These are phyloP conservation scores for Ctenochaetus hawaiiensis DNA, from an alignment of 2,797 vertebrate genomes.

Conservation along the genomic window DNA sequence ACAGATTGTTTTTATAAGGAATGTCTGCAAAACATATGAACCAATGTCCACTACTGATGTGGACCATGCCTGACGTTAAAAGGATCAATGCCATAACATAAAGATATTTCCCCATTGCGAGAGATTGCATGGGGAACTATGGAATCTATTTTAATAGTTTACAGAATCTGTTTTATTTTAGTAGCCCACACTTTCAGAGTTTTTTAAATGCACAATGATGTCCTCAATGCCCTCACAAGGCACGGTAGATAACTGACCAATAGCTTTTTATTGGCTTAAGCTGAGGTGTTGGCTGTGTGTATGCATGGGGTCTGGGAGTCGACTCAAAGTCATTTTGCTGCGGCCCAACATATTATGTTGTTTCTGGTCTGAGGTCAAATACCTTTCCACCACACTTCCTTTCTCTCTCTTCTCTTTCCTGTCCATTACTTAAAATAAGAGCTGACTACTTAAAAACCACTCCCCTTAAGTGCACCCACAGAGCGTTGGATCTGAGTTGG, in stretches of 20 bases:
- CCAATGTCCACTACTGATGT: too few species aligned
- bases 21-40: too few species aligned
- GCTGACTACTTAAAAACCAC: slow-evolving; percentile 47
- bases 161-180: too few species aligned
- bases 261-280: slow-evolving; percentile 15
- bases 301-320: slow-evolving; percentile 7
- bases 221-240: neutral
- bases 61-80: too few species aligned
- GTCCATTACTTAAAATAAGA: slow-evolving; percentile 33
- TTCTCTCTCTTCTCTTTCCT: slow-evolving; percentile 25
- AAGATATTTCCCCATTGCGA: too few species aligned
- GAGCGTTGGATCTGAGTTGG: neutral
- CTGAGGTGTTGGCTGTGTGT: neutral
- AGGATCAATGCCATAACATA: too few species aligned
- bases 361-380: slow-evolving; percentile 58
- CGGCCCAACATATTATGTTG: slow-evolving; percentile 24
- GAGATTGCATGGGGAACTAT: too few species aligned
- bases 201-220: neutral
- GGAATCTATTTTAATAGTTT: too few species aligned
- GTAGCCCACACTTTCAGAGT: too few species aligned
- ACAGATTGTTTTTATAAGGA: neutral
- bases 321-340: slow-evolving; percentile 19
- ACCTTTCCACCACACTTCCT: slow-evolving; percentile 41
- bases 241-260: slow-evolving; percentile 11
- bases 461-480: slow-evolving; percentile 34